Conservation (phyloP, 2,888 invertebrate species). For the Nomada hirtipes region DNA sequence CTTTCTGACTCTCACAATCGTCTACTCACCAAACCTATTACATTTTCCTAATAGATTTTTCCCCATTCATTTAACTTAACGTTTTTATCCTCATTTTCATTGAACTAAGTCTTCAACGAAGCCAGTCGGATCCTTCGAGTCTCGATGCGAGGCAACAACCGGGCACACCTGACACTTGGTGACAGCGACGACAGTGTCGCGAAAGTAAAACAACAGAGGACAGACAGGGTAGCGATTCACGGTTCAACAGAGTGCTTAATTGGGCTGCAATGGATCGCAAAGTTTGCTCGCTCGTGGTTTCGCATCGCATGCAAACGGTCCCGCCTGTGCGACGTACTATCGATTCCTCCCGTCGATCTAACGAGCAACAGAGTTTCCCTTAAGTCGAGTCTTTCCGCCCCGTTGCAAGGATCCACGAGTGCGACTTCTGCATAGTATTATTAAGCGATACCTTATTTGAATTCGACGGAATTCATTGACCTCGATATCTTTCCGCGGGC, state of each 20-base stretch:
- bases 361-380: too few species aligned
- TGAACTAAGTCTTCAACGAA: too few species aligned
- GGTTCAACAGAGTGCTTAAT: conserved; percentile 26
- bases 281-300: conserved; percentile 36
- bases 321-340: not conserved
- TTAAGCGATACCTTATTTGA: conserved; percentile 33
- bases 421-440: conserved; percentile 20
- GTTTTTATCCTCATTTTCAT: too few species aligned
- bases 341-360: conserved; percentile 11
- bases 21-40: too few species aligned
- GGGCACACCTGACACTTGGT: too few species aligned
- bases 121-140: too few species aligned
- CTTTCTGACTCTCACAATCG: too few species aligned
- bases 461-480: conserved; percentile 34
- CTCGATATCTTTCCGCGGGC: conserved; percentile 9
- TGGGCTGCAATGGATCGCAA: conserved; percentile 22
- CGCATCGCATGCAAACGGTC: conserved; percentile 20
- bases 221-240: conserved; percentile 7
- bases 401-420: conserved; percentile 34
- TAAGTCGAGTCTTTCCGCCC: not conserved
- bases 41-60: too few species aligned
- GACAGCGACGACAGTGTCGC: too few species aligned
- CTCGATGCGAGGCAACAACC: too few species aligned
- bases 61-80: too few species aligned
- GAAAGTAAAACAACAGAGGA: not conserved